Percentiles rank a stretch among this genome's conserved stretches.
phyloP scores from a whole-genome alignment of 2,797 vertebrate species.

The Chelmon rostratus region DNA sequence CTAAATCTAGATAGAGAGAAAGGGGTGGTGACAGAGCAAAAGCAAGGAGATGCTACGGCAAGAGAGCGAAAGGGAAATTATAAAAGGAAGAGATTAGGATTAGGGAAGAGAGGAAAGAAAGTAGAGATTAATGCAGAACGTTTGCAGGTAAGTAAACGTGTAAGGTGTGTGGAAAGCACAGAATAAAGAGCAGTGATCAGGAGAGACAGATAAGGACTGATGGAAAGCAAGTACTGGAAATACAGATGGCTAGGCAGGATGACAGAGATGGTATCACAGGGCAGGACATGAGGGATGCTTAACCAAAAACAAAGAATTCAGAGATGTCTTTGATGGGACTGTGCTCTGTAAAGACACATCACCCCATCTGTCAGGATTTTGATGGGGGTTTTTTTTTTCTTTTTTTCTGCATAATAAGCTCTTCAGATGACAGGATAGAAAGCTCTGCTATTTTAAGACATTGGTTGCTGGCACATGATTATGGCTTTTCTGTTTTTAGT shows the following conservation, averaged over 20 bases:
- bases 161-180: conserved; percentile 10
- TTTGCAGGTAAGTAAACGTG: conserved; percentile 19
- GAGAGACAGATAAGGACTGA: conserved; percentile 51
- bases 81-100: not conserved
- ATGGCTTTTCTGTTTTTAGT: conserved; percentile 57
- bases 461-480: conserved; percentile 64
- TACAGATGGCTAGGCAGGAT: conserved; percentile 62
- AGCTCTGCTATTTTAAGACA: conserved; percentile 75
- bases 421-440: conserved; percentile 74
- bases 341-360: conserved; percentile 64
- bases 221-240: conserved; percentile 53
- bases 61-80: not conserved
- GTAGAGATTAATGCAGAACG: not conserved
- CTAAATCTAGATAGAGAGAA: not conserved
- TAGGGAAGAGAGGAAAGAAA: not conserved
- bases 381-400: conserved; percentile 46
- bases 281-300: conserved; percentile 59
- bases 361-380: conserved; percentile 76
- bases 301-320: conserved; percentile 68
- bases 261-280: conserved; percentile 56
- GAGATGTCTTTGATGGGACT: conserved; percentile 69
- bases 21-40: not conserved
- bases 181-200: conserved; percentile 35
- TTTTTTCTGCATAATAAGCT: conserved; percentile 69
- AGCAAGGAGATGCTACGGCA: not conserved